Evolutionary conservation across 2,888 invertebrate species (phyloP).

Genomic region (Tetrapedia diversipes): DNA sequence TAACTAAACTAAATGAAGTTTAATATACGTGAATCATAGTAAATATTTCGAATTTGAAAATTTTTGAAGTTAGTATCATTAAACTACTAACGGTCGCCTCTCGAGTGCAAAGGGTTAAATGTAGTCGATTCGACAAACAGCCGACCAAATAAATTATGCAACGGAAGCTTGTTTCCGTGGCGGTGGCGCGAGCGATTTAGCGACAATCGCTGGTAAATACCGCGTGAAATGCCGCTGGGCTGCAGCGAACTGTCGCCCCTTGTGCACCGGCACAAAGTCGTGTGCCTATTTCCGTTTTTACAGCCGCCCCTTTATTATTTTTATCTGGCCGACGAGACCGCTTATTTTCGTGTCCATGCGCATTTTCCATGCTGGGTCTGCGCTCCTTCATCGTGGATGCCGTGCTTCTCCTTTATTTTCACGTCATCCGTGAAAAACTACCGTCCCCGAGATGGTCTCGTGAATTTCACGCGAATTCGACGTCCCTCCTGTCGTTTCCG

Average conservation of each 20-base stretch:
- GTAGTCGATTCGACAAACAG: too few relatives aligned
- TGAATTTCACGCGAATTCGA: constrained; percentile 36
- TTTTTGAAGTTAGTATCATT: too few relatives aligned
- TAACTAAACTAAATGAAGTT: too few relatives aligned
- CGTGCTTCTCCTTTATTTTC: constrained; percentile 51
- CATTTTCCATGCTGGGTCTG: constrained; percentile 71
- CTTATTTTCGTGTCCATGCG: constrained; percentile 72
- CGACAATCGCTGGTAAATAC: constrained; percentile 40
- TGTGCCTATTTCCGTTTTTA: constrained; percentile 73
- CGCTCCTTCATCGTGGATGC: background rate
- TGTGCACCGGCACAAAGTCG: constrained; percentile 41
- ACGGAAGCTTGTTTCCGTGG: constrained; percentile 5
- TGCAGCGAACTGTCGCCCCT: background rate
- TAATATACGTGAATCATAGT: too few relatives aligned
- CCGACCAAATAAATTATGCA: constrained; percentile 3
- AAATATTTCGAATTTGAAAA: too few relatives aligned
- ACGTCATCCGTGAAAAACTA: constrained; percentile 48
- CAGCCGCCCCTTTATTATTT: constrained; percentile 74
- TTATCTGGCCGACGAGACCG: constrained; percentile 67
- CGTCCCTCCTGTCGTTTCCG: background rate
- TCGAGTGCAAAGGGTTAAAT: too few relatives aligned
- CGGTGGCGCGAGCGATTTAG: constrained; percentile 9
- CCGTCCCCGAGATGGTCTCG: constrained; percentile 1
- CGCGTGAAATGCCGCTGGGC: constrained; percentile 29
- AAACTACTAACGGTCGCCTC: too few relatives aligned